Conservation (phyloP, 1,140 invertebrate species). For the Heliconius melpomene region DNA sequence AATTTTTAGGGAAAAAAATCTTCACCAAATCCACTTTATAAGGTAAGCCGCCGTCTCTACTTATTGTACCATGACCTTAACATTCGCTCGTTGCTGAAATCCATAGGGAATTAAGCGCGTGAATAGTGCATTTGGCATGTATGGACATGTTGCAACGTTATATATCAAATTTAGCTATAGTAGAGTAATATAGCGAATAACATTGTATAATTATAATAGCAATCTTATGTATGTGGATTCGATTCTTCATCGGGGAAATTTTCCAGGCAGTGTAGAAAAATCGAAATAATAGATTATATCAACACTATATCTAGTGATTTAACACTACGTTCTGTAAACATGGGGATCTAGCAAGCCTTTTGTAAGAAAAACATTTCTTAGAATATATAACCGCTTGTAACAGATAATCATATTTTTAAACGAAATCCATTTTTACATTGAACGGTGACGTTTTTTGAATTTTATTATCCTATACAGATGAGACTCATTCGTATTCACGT, state of each 20-base stretch:
- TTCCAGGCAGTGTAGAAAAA: no score
- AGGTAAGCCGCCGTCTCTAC: not conserved
- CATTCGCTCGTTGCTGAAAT: not conserved
- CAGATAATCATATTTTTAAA: slow-evolving; percentile 21
- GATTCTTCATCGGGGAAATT: no score
- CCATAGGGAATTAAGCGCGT: slow-evolving; percentile 1
- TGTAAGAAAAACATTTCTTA: no score
- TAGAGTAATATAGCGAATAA: no score
- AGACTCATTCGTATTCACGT: slow-evolving; percentile 24
- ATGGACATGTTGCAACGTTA: not conserved
- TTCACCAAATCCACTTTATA: not conserved
- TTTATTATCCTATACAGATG: slow-evolving; percentile 25
- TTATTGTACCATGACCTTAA: not conserved
- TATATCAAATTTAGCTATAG: not conserved
- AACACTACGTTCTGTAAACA: no score
- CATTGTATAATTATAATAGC: no score
- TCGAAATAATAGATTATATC: no score
- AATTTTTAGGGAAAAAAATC: no score
- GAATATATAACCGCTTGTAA: not conserved
- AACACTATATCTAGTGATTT: no score
- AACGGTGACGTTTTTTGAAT: slow-evolving; percentile 27
- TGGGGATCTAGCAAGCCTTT: no score
- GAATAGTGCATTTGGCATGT: not conserved
- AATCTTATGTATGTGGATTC: no score
- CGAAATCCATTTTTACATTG: slow-evolving; percentile 15